These are phyloP conservation scores for Acanthurus leucopareius DNA, from an alignment of 2,797 vertebrate species.

Conservation along the genomic window DNA sequence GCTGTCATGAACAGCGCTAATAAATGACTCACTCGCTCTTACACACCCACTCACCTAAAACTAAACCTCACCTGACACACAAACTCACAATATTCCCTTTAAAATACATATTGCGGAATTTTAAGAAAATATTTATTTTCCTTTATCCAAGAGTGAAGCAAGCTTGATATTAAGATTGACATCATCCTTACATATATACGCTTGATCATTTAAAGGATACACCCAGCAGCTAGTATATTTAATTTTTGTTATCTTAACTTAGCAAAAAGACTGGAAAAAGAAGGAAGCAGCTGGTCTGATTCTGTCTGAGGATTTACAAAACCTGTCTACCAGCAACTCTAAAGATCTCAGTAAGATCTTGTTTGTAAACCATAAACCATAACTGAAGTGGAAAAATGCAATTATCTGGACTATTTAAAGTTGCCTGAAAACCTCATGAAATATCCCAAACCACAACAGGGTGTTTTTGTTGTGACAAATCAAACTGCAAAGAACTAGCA, in stretches of 20 bases:
- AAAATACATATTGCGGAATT: background rate
- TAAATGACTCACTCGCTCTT: constrained; percentile 49
- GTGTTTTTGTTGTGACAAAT: too few species aligned
- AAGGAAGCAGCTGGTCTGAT: background rate
- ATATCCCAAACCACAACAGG: background rate
- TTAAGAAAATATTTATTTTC: background rate
- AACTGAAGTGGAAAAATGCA: too few species aligned
- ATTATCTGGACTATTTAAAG: background rate
- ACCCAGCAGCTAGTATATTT: background rate
- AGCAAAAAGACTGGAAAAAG: background rate
- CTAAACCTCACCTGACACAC: constrained; percentile 10
- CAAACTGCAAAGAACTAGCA: too few species aligned
- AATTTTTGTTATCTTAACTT: background rate
- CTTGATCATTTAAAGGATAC: background rate
- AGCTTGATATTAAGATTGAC: background rate
- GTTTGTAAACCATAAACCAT: background rate
- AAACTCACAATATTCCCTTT: background rate
- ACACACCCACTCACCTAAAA: constrained; percentile 35
- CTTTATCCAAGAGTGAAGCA: background rate
- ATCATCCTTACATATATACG: background rate
- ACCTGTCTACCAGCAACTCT: background rate
- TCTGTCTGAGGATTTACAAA: background rate
- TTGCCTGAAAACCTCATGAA: background rate
- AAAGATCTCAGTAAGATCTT: background rate
- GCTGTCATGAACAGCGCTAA: constrained; percentile 6